Evolutionary conservation across 2,797 vertebrate species (phyloP), one percentile per base, ranked within the genome.

Genomic region (Phalanger gymnotis): DNA sequence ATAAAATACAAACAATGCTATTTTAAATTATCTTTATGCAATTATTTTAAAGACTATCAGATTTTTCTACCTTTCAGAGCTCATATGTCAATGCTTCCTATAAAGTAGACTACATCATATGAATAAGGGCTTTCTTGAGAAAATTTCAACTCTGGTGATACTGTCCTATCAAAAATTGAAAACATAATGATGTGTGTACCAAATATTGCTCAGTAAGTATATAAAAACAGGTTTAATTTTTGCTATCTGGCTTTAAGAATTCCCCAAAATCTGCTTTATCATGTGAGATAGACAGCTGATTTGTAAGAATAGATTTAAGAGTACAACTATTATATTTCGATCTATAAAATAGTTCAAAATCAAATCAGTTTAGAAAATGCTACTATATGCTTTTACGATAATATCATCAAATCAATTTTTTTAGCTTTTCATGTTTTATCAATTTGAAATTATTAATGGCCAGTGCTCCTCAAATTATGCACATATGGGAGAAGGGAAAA

Each of bases 1-100:
- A 98, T 97, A 98, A 98, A 98, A 96, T 81, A 98, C 94, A 96
- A 58, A 97, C 7, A 93, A 14, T 19, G 22, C 16, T 30, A 93
- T 93, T 96, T 87, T 61, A 97, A 96, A 94, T 94, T 95, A 52
- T 87, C 93, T 95, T 0, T 92, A 96, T 58, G 30, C 5, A 95
- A 97, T 92, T 95, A 28, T 51, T 90, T 94, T 61, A 73, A 90
- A 97, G 51, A 96, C 6, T 87, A 30, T 25, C 91, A 25, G 31
- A 97, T 95, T 96, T 52, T 96, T 96, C 54, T 95, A 54, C 47
- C 93, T 51, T 94, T 81, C 73, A 81, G 40, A 81, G 22, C 25
- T 47, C 22, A 47, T 27, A 81, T 47, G 40, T 5, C 22, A 81
- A 25, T 11, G 22, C 10, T 87, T 47, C 73, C 40, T 87, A 87